These are phyloP conservation scores for Pollenia angustigena DNA, from an alignment of 2,888 invertebrate genomes.

Conservation along the genomic window DNA sequence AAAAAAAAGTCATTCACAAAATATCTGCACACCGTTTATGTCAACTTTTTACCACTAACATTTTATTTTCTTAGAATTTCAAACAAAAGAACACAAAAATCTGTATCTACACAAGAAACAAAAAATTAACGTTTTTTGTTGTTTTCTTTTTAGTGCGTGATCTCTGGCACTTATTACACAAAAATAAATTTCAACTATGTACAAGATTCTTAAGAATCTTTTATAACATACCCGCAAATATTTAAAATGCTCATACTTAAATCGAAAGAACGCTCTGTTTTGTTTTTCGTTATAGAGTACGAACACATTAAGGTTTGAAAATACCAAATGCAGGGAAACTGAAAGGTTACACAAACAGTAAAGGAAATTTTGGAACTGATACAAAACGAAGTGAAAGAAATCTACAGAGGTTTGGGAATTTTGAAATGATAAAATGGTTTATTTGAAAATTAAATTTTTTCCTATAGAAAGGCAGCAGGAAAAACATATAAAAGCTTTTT, in stretches of 20 bases:
- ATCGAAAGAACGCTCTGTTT: background rate
- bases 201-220: conserved; percentile 53
- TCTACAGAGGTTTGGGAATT: background rate
- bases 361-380: background rate
- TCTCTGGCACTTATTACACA: conserved; percentile 55
- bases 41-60: conserved; percentile 2
- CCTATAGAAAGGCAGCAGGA: too few relatives aligned
- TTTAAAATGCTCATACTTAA: conserved; percentile 51
- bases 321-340: conserved; percentile 16
- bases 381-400: background rate
- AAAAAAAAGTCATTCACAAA: background rate
- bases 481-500: too few relatives aligned
- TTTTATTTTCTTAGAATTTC: conserved; percentile 26
- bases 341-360: background rate
- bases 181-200: conserved; percentile 56
- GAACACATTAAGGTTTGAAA: conserved; percentile 24
- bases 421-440: too few relatives aligned
- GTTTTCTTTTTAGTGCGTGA: conserved; percentile 58
- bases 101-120: background rate
- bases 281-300: background rate
- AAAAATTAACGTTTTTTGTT: conserved; percentile 18
- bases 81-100: conserved; percentile 19
- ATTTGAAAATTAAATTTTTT: too few relatives aligned
- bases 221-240: conserved; percentile 66
- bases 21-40: background rate